A percentile compares a stretch with the other conserved stretches of the same genome.
Conservation (phyloP, 1,140 invertebrate genomes). For the Mycetomoellerius zeteki region DNA sequence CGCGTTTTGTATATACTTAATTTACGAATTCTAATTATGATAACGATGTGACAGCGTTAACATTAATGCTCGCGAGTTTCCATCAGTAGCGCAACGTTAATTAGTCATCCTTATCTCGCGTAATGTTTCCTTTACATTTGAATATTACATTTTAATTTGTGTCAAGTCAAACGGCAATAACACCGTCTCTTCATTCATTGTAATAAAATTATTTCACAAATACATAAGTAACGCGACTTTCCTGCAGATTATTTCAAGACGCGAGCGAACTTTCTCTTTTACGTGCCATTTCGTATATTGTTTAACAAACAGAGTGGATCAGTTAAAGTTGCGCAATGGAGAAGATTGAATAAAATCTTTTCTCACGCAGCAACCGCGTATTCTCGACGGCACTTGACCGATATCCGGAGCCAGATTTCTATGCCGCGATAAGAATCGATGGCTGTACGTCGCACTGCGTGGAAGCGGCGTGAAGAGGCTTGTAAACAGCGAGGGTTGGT, state of each 20-base stretch:
- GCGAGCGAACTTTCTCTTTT: slow-evolving; percentile 24
- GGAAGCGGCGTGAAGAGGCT: slow-evolving; percentile 54
- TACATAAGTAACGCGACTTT: slow-evolving; percentile 29
- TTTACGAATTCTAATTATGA: slow-evolving; percentile 59
- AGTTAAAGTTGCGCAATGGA: slow-evolving; percentile 1
- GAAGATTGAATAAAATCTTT: slow-evolving; percentile 19
- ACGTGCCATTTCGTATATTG: neutral
- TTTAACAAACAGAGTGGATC: slow-evolving; percentile 20
- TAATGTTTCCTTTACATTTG: neutral
- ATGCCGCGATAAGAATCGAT: slow-evolving; percentile 64
- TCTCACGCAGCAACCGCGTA: slow-evolving; percentile 35
- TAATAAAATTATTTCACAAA: slow-evolving; percentile 2
- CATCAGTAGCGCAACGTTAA: neutral
- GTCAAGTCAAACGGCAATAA: neutral
- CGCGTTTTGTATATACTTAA: neutral
- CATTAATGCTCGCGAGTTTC: neutral
- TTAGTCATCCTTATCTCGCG: neutral
- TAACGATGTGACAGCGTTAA: slow-evolving; percentile 6
- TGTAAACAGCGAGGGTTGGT: slow-evolving; percentile 61
- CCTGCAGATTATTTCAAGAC: neutral
- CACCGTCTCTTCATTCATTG: neutral
- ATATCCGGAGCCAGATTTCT: slow-evolving; percentile 56
- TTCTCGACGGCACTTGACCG: slow-evolving; percentile 63
- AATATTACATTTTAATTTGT: slow-evolving; percentile 25
- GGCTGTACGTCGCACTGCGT: neutral